Evolutionary conservation across 2,888 invertebrate species (phyloP), one percentile per base, ranked within the genome.

Genomic region (Linnaemya vulpina): DNA sequence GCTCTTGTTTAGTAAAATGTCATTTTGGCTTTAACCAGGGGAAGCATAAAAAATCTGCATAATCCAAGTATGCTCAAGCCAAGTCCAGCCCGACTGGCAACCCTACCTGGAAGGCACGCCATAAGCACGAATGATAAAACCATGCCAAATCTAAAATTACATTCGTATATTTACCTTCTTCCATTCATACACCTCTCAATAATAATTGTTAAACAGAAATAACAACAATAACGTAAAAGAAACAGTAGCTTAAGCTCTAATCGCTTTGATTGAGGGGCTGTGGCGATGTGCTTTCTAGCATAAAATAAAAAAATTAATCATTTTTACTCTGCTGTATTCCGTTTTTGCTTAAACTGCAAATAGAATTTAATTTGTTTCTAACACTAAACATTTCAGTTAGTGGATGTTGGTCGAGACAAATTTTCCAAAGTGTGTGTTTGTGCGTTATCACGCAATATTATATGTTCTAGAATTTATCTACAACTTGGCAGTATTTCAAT

Each of bases 291-390:
- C 62, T 40, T 68, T 73, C 53, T 77, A 15, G 60, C 76, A 71
- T 30, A 38, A 71, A 71, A 51, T 67, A 63, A 62, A 67, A 73
- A 77, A 74, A 83, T 75, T 83, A 83, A 83, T 83, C 74, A 78
- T 74, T 83, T 53, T 53, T 58, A 20, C 43, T 38, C 15, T 22
- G 60, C 11, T 53, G 9, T 35, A 35, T 73, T n/a, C n/a, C 11
- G 43, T 46, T 35, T 70, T 70, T 58, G 51, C 58, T 60, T 40
- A 38, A 35, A 55, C 35, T 79, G 40, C 17, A 73, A 65, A 58
- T 20, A 15, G 3, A 68, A 40, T 67, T 67, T 67, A 11, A 1
- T 73, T 20, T 51, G 51, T 8, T 55, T 25, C 13, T 35, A 58
- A 10, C 35, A n/a, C 51, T 55, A 20, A 67, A 43, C 43, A 78